These are phyloP conservation scores for Liparis tanakae DNA, from an alignment of 2,797 vertebrate genomes.

Conservation along the genomic window DNA sequence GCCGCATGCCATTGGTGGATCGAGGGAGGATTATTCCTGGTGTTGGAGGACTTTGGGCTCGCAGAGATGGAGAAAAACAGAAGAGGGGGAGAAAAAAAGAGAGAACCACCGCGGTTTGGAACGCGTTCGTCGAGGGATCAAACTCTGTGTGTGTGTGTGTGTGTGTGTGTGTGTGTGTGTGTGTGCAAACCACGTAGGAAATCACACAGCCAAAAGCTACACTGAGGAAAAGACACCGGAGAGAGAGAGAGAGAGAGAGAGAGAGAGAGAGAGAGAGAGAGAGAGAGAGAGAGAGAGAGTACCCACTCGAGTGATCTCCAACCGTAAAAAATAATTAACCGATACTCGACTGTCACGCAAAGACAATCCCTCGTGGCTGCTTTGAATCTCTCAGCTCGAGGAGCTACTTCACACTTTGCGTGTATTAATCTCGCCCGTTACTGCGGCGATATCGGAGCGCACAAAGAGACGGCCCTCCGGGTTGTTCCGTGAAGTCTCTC, in stretches of 20 bases:
- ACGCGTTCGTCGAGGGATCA: conserved; percentile 45
- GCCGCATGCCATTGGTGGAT: conserved; percentile 71
- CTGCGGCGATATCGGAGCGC: conserved; percentile 24
- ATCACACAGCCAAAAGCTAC: conserved; percentile 46
- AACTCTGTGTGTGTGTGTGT: conserved; percentile 58
- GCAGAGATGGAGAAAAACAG: conserved; percentile 25
- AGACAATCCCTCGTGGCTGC: conserved; percentile 46
- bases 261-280: conserved; percentile 19
- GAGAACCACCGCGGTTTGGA: conserved; percentile 52
- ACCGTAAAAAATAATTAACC: conserved; percentile 62
- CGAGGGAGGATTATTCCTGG: conserved; percentile 69
- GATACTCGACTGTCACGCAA: conserved; percentile 49
- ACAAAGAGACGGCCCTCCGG: conserved; percentile 57
- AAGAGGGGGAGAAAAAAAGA: not conserved
- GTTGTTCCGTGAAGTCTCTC: conserved; percentile 55
- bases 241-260: conserved; percentile 25
- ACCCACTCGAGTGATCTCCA: conserved; percentile 36
- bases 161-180: conserved; percentile 42
- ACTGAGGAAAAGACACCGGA: conserved; percentile 29
- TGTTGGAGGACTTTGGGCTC: conserved; percentile 50
- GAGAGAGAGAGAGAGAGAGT: conserved; percentile 11
- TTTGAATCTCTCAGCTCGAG: conserved; percentile 52
- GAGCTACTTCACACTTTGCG: conserved; percentile 49
- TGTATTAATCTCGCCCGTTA: conserved; percentile 69
- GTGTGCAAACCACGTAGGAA: conserved; percentile 63